Evolutionary conservation across 2,888 invertebrate genomes (phyloP).

Genomic region (Anaspis maculata): DNA sequence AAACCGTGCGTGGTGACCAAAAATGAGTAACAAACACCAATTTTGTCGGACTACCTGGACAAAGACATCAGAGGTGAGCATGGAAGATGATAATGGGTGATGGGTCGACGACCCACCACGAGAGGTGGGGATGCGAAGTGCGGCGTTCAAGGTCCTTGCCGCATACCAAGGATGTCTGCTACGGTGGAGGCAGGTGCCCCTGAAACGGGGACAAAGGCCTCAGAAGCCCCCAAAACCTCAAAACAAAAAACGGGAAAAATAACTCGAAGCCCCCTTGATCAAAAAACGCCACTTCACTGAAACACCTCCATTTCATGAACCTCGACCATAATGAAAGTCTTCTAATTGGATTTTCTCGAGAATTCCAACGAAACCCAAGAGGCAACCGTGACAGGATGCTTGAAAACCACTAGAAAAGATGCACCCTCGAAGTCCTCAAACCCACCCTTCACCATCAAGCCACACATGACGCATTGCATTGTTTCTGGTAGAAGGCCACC

Average conservation of each 20-base stretch:
- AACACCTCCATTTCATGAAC: too few relatives aligned
- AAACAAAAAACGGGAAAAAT: background rate
- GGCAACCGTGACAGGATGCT: too few relatives aligned
- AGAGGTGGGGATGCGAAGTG: slow-evolving; percentile 15
- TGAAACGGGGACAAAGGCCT: slow-evolving; percentile 11
- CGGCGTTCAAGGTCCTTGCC: slow-evolving; percentile 31
- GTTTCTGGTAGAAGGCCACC: slow-evolving; percentile 9
- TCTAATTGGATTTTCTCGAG: too few relatives aligned
- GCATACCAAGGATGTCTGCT: slow-evolving; percentile 32
- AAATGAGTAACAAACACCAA: too few relatives aligned
- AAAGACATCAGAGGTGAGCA: too few relatives aligned
- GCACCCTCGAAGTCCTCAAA: too few relatives aligned
- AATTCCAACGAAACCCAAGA: background rate
- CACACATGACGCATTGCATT: slow-evolving; percentile 16
- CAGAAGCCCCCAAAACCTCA: background rate
- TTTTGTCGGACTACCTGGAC: too few relatives aligned
- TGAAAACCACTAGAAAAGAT: too few relatives aligned
- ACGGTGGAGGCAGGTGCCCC: slow-evolving; percentile 19
- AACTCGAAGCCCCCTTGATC: slow-evolving; percentile 1
- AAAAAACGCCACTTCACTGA: slow-evolving; percentile 1
- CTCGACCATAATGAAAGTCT: too few relatives aligned
- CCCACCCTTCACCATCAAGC: slow-evolving; percentile 7
- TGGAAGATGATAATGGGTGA: too few relatives aligned
- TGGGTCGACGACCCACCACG: slow-evolving; percentile 24
- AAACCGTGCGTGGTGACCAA: too few relatives aligned